Evolutionary conservation across 1,140 invertebrate species (phyloP).

Genomic region (Drosophila chauvacae): DNA sequence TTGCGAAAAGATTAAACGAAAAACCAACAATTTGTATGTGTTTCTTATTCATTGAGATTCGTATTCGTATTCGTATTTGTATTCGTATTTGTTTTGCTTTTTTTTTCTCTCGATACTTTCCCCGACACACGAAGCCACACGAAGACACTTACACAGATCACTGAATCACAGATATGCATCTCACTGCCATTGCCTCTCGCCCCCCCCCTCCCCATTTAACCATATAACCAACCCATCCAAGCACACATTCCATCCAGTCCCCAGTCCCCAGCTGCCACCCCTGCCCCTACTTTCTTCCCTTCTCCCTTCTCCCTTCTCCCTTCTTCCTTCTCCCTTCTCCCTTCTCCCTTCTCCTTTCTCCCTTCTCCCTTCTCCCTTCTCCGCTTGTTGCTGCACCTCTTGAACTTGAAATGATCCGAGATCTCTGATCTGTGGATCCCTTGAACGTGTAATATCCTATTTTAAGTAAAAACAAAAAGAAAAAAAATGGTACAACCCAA

Average conservation of each 20-base stretch:
- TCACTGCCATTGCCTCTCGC: background rate
- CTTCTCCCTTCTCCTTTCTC: no score
- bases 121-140: slow-evolving; percentile 20
- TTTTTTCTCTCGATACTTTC: background rate
- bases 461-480: slow-evolving; percentile 1
- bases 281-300: background rate
- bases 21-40: slow-evolving; percentile 65
- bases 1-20: slow-evolving; percentile 79
- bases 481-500: background rate
- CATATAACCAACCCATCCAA: background rate
- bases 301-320: no score
- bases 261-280: background rate
- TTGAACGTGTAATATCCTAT: background rate
- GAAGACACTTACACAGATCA: slow-evolving; percentile 4
- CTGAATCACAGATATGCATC: background rate
- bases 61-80: slow-evolving; percentile 3
- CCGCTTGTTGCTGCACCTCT: slow-evolving; percentile 5
- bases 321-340: no score
- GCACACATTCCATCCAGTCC: background rate
- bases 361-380: no score
- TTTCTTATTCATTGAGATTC: slow-evolving; percentile 68
- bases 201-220: background rate
- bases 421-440: background rate
- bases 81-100: background rate
- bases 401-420: background rate